Conservation (phyloP, 2,797 vertebrate genomes). For the Fistularia tabacaria region DNA sequence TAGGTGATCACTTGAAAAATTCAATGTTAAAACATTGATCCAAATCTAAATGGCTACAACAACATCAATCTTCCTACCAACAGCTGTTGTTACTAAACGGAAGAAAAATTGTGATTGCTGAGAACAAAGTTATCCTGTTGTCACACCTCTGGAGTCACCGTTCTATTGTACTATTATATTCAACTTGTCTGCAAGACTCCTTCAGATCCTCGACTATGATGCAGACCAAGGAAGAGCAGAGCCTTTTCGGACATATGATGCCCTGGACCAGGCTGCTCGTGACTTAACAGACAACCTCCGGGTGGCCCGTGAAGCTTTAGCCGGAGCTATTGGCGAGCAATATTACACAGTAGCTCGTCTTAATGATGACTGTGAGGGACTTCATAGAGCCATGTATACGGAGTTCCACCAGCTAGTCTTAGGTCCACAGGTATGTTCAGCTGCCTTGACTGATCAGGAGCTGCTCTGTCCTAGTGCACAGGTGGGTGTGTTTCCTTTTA, state of each 20-base stretch:
- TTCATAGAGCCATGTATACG: constrained; percentile 74
- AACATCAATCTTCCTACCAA: no score
- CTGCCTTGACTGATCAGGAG: constrained; percentile 62
- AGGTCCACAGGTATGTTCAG: constrained; percentile 79
- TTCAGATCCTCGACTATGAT: constrained; percentile 78
- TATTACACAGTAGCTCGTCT: constrained; percentile 67
- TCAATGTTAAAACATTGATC: background rate
- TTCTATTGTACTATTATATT: no score
- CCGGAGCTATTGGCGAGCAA: constrained; percentile 69
- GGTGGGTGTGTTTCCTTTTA: constrained; percentile 67
- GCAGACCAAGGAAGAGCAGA: constrained; percentile 64
- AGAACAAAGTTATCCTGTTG: no score
- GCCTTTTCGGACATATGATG: constrained; percentile 83
- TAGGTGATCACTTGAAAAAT: no score
- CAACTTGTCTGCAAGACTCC: constrained; percentile 72
- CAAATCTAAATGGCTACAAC: background rate
- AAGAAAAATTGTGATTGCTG: no score
- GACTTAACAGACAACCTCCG: constrained; percentile 73
- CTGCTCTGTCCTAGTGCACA: constrained; percentile 76
- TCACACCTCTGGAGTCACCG: no score
- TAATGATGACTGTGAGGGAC: constrained; percentile 68
- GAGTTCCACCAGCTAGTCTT: constrained; percentile 81
- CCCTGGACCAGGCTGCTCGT: constrained; percentile 75
- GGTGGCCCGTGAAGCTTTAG: constrained; percentile 67
- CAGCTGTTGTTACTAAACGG: no score